Evolutionary conservation across 2,113 vertebrate species (phyloP).

Genomic region (Anoplopoma fimbria): DNA sequence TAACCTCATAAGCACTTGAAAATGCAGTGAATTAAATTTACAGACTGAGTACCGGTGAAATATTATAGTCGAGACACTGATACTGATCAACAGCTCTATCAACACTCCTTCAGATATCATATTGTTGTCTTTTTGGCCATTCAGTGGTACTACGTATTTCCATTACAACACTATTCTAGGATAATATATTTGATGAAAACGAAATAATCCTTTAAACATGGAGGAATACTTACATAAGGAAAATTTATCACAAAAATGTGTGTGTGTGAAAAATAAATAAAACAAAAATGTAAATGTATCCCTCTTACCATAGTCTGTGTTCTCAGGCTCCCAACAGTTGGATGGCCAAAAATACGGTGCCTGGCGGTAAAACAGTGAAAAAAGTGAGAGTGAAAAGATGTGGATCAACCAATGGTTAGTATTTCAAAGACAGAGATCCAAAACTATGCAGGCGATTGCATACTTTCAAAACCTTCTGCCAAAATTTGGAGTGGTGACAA

Average conservation of each 20-base stretch:
- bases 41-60: neutral
- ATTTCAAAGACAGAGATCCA: neutral
- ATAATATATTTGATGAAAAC: neutral
- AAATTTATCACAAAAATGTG: neutral
- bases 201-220: neutral
- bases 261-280: neutral
- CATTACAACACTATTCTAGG: neutral
- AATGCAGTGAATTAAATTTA: neutral
- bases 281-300: neutral
- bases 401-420: neutral
- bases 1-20: neutral
- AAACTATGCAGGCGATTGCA: neutral
- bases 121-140: neutral
- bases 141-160: neutral
- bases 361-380: conserved; percentile 72
- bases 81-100: neutral
- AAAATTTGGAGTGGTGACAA: neutral
- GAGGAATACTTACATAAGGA: neutral
- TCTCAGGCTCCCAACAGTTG: conserved; percentile 82
- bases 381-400: neutral
- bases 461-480: neutral
- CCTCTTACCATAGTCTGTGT: conserved; percentile 80
- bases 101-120: neutral
- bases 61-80: neutral
- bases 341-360: conserved; percentile 87